phyloP scores from a whole-genome alignment of 1,140 invertebrate genomes.

The Bombus impatiens region DNA sequence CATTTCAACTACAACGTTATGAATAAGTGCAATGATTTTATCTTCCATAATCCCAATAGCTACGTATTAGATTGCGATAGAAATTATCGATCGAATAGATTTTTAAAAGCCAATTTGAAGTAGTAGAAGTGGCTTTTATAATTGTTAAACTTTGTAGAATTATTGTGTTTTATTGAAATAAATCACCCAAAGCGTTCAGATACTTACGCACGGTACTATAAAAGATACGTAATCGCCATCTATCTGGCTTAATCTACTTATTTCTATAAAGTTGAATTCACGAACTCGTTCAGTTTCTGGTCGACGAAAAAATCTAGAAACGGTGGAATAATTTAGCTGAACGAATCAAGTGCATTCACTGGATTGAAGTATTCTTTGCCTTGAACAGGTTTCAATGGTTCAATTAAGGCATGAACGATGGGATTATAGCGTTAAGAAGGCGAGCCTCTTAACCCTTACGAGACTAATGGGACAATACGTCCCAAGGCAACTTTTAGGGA shows the following conservation, averaged over 20 bases:
- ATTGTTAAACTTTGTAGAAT: no score
- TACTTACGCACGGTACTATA: no score
- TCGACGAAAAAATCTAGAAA: constrained; percentile 19
- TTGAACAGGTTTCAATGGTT: neutral
- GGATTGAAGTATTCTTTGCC: constrained; percentile 13
- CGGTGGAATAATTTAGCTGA: neutral
- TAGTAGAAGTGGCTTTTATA: no score
- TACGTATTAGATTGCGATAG: no score
- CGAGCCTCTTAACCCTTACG: neutral
- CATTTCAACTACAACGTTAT: no score
- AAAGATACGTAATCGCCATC: neutral
- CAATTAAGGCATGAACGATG: neutral
- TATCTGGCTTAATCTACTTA: constrained; percentile 39
- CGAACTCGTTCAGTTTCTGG: constrained; percentile 12
- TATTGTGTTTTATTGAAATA: no score
- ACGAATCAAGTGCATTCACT: neutral
- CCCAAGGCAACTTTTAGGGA: neutral
- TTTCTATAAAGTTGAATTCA: constrained; percentile 4
- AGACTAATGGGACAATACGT: neutral
- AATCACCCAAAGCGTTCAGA: neutral
- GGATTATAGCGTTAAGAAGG: neutral
- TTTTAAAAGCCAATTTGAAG: no score
- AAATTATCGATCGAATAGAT: no score
- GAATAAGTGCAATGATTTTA: no score
- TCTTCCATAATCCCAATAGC: no score